Conservation (phyloP, 1,140 invertebrate genomes). For the Drosophila aff. region DNA sequence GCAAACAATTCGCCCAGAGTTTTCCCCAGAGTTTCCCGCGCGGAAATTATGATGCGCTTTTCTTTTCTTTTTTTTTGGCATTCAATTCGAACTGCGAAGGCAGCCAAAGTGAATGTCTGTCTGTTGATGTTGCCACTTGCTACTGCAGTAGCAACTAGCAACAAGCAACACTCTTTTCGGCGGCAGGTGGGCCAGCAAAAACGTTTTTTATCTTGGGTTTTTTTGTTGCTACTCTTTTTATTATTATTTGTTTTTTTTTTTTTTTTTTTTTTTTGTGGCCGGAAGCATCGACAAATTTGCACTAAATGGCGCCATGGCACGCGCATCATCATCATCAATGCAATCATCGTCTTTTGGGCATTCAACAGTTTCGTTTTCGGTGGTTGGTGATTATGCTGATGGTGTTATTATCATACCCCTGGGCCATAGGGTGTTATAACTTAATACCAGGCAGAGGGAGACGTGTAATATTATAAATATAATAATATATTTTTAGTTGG, state of each 20-base stretch:
- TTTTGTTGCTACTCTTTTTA: constrained; percentile 14
- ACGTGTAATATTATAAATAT: not conserved
- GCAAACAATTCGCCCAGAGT: constrained; percentile 1
- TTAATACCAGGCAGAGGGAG: not conserved
- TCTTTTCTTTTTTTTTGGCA: constrained; percentile 59
- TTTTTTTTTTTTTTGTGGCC: constrained; percentile 46
- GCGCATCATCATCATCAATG: constrained; percentile 61
- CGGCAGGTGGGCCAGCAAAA: constrained; percentile 27
- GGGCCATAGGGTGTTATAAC: not conserved
- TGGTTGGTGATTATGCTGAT: constrained; percentile 40
- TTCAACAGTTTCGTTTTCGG: constrained; percentile 42
- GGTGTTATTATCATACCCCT: constrained; percentile 28
- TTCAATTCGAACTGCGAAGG: constrained; percentile 48
- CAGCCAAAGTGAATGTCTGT: constrained; percentile 67
- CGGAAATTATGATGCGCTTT: constrained; percentile 71
- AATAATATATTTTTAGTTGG: not conserved
- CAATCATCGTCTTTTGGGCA: constrained; percentile 39
- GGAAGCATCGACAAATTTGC: constrained; percentile 74
- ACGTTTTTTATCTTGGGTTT: not conserved
- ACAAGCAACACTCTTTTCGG: constrained; percentile 17
- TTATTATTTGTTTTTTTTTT: not conserved
- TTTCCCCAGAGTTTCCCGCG: constrained; percentile 16
- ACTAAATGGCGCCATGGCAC: constrained; percentile 71
- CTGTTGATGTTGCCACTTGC: constrained; percentile 38
- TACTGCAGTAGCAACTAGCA: constrained; percentile 44